Evolutionary conservation across 2,888 invertebrate species (phyloP), one percentile per base, ranked within the genome.

Genomic region (Rutpela maculata): DNA sequence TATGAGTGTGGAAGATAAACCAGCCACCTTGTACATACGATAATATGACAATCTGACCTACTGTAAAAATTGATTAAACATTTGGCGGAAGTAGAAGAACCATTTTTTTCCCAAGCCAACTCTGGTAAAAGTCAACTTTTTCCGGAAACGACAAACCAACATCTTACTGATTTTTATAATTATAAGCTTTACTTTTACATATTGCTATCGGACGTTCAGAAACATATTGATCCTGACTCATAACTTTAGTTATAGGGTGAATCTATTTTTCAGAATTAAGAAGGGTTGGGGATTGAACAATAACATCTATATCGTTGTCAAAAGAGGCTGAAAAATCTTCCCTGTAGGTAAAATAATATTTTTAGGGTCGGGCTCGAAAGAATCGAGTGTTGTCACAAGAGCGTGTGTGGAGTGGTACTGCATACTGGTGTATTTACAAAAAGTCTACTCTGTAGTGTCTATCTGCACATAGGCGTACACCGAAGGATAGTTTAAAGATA

Each of bases 261-360:
- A 62, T 62, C 26, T 62, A 12, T 62, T 62, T 62, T 62, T 62
- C 62, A n/a, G 26, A 62, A 62, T 62, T 26, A 26, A 19, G 26
- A 12, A 31, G 62, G 26, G n/a, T 62, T 62, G 62, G 15, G 22
- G 62, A 35, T 62, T 31, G 62, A 31, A 50, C 50, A 50, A 50
- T 50, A 17, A 6, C n/a, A 3, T n/a, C n/a, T 4, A n/a, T 50
- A 12, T 11, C 7, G 6, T n/a, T 50, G n/a, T 50, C 50, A 50
- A 50, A 50, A n/a, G 50, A 50, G 35, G 18, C 18, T 38, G 65
- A 43, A 17, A 26, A 18, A 18, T 18, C 65, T 17, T 43, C 65
- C 15, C 17, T 43, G 65, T 65, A 65, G 65, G 65, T 65, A 65
- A 65, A 65, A 35, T 65, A 43, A 65, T 43, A 65, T 65, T 65